Base-by-base conservation (phyloP, 2,888 invertebrate species). In the Phortica magna region DNA sequence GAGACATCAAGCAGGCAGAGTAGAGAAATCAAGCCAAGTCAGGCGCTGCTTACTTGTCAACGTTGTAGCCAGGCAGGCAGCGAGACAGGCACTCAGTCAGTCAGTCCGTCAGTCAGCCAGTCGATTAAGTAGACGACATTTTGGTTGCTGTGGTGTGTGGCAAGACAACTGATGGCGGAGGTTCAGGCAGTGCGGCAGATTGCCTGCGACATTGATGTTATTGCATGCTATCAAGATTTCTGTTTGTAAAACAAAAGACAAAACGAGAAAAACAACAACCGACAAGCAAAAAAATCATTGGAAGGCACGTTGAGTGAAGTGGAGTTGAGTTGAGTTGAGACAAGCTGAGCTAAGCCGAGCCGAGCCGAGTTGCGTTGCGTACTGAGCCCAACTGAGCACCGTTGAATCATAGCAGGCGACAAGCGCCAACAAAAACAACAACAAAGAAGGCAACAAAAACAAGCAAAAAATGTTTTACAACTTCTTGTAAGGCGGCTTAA, bases 401-500 rank as follows among this genome's bases (percentile, higher is more conserved):
- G 48, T 48, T 48, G 48, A 31, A 31, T 48, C 48, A 48, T 48
- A 2, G 48, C 48, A 31, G 31, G 31, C 31, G 31, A 53, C 53
- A 53, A 10, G n/a, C 53, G n/a, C 4, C 10, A 10, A 53, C 5
- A 73, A 22, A 70, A 39, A 65, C 14, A 65, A 12, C 1, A 9
- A 61, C 61, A 68, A 14, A 68, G 1, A 72, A 12, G 14, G 17
- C 57, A 53, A 59, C 64, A 71, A 72, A 77, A 76, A 76, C 71
- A 77, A 78, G 71, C 79, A 83, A 55, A 87, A 84, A 61, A 3
- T 82, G 87, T 87, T 84, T 85, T 87, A 85, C 85, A 85, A 82
- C 79, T 84, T 87, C 84, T 86, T 85, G 83, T 80, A 87, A 86
- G 85, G 80, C 82, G 85, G 85, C 85, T 86, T 87, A 86, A 86